Percentiles rank a stretch among this genome's conserved stretches.
These are phyloP conservation scores for Herminia tarsipennalis DNA, from an alignment of 2,888 invertebrate species.

Conservation along the genomic window DNA sequence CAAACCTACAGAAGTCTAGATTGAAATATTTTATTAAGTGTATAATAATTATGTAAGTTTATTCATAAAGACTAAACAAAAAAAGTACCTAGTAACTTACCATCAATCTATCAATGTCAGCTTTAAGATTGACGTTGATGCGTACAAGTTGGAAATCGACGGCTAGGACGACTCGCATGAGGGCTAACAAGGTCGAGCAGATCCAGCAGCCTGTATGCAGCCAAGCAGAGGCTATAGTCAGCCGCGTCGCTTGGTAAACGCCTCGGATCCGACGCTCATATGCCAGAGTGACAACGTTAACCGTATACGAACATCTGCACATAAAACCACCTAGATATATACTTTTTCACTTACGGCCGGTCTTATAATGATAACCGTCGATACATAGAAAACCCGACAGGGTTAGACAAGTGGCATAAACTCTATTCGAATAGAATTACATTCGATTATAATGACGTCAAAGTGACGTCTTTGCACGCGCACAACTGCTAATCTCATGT, in stretches of 20 bases:
- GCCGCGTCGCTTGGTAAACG: constrained; percentile 72
- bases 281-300: constrained; percentile 73
- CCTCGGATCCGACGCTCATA: constrained; percentile 77
- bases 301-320: constrained; percentile 68
- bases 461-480: no score
- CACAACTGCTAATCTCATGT: no score
- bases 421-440: no score
- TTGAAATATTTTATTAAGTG: no score
- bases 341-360: no score
- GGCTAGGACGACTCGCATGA: constrained; percentile 62
- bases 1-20: no score
- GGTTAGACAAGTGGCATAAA: no score
- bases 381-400: no score
- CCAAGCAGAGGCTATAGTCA: constrained; percentile 76
- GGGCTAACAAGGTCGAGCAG: constrained; percentile 60
- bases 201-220: constrained; percentile 77
- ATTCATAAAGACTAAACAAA: background rate
- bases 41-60: no score
- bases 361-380: no score
- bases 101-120: constrained; percentile 70
- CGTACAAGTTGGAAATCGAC: constrained; percentile 76
- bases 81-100: constrained; percentile 39
- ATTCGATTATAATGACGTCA: no score
- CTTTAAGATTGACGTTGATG: constrained; percentile 60
- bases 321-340: background rate